Evolutionary conservation across 2,888 invertebrate genomes (phyloP), one percentile per base, ranked within the genome.

Genomic region (Temnothorax unifasciatus): DNA sequence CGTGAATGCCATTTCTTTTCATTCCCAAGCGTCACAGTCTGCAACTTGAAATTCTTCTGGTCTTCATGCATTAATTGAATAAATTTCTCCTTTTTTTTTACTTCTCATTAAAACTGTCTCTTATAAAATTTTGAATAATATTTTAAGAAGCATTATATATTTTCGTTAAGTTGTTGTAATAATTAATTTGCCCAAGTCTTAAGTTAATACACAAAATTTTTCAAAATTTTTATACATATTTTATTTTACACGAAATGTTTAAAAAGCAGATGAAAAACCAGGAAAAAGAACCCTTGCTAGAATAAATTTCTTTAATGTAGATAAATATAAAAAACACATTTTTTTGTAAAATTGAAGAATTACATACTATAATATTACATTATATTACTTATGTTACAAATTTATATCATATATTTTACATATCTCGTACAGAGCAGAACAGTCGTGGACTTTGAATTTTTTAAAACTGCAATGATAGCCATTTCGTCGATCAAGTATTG

Each of bases 1-100:
- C 59, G 38, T 59, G 41, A 61, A 81, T 74, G 79, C 59, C 79
- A 59, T 73, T 79, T 79, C 47, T 79, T 73, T 81, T 59, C 25
- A 38, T 57, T 47, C n/a, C 8, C 9, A 47, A 34, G 15, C 47
- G 34, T 13, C 59, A 59, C 57, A 57, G 21, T 34, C 21, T 50
- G 15, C 74, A 74, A 44, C 34, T 81, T 47, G 2, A 44, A 25
- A 54, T 21, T 38, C 44, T 73, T 73, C 8, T 47, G 21, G 5
- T 59, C 4, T 52, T 54, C 13, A 25, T 11, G 6, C n/a, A 29
- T 44, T n/a, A 9, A 61, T 25, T 71, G 15, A 64, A 47, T 21
- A 38, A 75, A 66, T 64, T 66, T 15, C 41, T 52, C 9, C n/a
- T 13, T 25, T n/a, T 54, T 54, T 52, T 34, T 34, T 34, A 34